A percentile compares a stretch with the other conserved stretches of the same genome.
Conservation (phyloP, 1,140 invertebrate species). For the Ceratitis capitata region DNA sequence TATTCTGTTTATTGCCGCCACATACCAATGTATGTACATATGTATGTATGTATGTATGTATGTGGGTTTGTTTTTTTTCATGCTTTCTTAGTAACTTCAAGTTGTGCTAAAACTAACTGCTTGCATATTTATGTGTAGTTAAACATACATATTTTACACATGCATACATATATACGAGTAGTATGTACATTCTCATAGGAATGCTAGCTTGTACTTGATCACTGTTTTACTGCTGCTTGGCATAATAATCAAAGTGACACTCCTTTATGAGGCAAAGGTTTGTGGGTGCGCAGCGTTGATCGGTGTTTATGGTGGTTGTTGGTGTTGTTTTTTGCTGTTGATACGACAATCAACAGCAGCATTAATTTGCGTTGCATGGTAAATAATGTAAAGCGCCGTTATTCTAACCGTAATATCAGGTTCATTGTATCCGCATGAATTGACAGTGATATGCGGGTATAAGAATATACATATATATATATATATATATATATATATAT, state of each 20-base stretch:
- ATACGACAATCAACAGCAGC: background rate
- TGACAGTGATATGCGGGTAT: background rate
- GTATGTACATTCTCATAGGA: too few species aligned
- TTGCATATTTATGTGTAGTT: background rate
- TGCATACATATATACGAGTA: too few species aligned
- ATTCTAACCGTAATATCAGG: constrained; percentile 31
- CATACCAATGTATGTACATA: background rate
- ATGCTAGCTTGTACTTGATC: constrained; percentile 13
- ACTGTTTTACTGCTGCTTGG: constrained; percentile 6
- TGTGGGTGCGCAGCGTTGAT: constrained; percentile 19
- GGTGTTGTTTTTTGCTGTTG: background rate
- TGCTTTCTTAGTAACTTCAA: background rate
- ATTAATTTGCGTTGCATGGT: constrained; percentile 34
- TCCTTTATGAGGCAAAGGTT: constrained; percentile 22
- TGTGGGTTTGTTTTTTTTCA: too few species aligned
- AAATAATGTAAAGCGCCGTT: constrained; percentile 1
- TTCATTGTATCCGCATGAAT: constrained; percentile 19
- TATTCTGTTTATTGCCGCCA: background rate
- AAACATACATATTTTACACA: too few species aligned
- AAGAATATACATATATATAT: background rate
- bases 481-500: background rate
- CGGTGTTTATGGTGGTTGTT: background rate
- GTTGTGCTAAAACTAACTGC: background rate
- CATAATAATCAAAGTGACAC: constrained; percentile 26
- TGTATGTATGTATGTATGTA: background rate